Evolutionary conservation across 2,797 vertebrate genomes (phyloP).

Genomic region (Rhyacichthys aspro): DNA sequence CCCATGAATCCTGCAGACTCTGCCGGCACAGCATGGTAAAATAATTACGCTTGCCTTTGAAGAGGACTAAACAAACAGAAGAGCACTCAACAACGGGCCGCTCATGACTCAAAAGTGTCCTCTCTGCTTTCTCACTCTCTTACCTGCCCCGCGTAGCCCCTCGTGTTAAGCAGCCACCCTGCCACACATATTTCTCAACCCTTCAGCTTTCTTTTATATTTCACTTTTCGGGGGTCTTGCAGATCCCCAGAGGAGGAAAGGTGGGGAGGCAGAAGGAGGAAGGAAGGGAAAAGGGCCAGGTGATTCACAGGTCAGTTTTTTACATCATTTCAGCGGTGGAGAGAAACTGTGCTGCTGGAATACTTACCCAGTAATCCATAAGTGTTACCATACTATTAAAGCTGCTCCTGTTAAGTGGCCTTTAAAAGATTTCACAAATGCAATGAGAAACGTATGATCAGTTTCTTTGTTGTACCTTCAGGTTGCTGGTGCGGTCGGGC

Average conservation of each 20-base stretch:
- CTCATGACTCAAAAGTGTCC: constrained; percentile 50
- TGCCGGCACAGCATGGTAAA: constrained; percentile 81
- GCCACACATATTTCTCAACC: constrained; percentile 47
- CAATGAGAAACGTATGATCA: constrained; percentile 46
- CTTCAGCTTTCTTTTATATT: constrained; percentile 50
- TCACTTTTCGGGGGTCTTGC: constrained; percentile 35
- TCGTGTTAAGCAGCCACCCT: constrained; percentile 52
- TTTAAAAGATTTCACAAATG: constrained; percentile 53
- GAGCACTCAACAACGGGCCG: constrained; percentile 74
- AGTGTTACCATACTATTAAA: constrained; percentile 62
- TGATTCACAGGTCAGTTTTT: constrained; percentile 73
- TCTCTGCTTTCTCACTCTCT: constrained; percentile 75
- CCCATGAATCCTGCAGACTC: constrained; percentile 72
- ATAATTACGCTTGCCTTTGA: constrained; percentile 84
- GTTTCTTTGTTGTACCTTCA: constrained; percentile 23
- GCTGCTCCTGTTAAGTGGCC: constrained; percentile 50
- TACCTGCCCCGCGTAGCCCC: constrained; percentile 55
- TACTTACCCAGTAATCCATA: constrained; percentile 65
- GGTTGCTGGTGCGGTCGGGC: constrained; percentile 10
- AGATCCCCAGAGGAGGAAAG: constrained; percentile 54
- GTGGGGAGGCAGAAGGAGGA: constrained; percentile 41
- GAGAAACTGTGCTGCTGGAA: constrained; percentile 59
- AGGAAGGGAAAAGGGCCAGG: constrained; percentile 48
- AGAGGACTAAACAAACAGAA: constrained; percentile 84
- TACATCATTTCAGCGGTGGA: constrained; percentile 55